A percentile compares a stretch with the other conserved stretches of the same genome.
These are phyloP conservation scores for Hypsopygia costalis DNA, from an alignment of 2,888 invertebrate species.

Conservation along the genomic window DNA sequence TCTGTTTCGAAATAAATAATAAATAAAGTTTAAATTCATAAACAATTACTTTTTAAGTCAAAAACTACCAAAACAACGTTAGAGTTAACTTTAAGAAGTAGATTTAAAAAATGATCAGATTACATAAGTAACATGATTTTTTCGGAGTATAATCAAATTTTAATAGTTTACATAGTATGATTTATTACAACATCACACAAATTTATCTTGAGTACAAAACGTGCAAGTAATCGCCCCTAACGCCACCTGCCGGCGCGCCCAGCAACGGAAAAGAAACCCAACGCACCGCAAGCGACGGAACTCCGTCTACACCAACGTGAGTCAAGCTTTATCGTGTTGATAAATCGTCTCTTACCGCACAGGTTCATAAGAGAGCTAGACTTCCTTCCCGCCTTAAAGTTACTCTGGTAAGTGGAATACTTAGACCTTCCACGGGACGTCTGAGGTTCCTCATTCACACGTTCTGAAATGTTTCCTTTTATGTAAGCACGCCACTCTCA, in stretches of 20 bases:
- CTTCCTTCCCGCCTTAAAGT: slow-evolving; percentile 93
- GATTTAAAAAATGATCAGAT: too few relatives aligned
- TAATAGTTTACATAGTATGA: too few relatives aligned
- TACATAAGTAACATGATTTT: too few relatives aligned
- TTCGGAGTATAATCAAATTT: too few relatives aligned
- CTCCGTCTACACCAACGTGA: slow-evolving; percentile 54
- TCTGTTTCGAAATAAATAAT: too few relatives aligned
- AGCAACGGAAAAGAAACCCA: slow-evolving; percentile 65
- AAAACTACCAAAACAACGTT: too few relatives aligned
- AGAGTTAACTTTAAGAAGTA: too few relatives aligned
- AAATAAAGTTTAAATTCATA: too few relatives aligned
- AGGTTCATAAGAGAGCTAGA: slow-evolving; percentile 97
- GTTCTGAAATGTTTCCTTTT: slow-evolving; percentile 88
- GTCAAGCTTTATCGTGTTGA: slow-evolving; percentile 59
- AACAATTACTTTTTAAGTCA: too few relatives aligned
- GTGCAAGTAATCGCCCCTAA: not conserved
- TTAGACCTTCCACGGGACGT: slow-evolving; percentile 91
- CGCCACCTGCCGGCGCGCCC: slow-evolving; percentile 12
- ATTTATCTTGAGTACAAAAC: not conserved
- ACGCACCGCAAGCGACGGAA: slow-evolving; percentile 66
- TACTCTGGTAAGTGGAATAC: slow-evolving; percentile 90
- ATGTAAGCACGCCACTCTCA: slow-evolving; percentile 59
- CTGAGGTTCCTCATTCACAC: slow-evolving; percentile 88
- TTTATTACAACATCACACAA: too few relatives aligned
- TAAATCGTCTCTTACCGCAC: slow-evolving; percentile 90